These are phyloP conservation scores for Siderastrea siderea DNA, from an alignment of 92 coral and sea anemone species.

Conservation along the genomic window DNA sequence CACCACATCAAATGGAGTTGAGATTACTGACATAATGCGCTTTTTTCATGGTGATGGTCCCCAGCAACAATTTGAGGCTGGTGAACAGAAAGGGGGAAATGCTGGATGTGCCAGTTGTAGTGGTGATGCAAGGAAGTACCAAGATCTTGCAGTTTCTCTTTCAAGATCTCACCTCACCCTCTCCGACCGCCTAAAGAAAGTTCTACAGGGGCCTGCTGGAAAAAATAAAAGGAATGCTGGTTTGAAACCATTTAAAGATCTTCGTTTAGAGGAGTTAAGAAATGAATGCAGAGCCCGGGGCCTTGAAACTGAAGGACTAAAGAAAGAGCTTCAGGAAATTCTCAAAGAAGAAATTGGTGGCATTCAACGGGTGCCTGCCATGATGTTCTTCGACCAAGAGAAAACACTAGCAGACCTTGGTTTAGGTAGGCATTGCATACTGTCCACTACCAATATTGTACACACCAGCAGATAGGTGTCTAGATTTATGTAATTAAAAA, in stretches of 20 bases:
- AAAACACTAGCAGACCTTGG: no score
- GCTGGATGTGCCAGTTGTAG: conserved; percentile 58
- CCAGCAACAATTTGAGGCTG: conserved; percentile 59
- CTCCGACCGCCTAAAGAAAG: conserved; percentile 42
- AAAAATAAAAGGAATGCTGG: no score
- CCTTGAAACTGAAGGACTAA: conserved; percentile 38
- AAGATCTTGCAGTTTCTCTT: conserved; percentile 50
- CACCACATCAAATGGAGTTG: conserved; percentile 15
- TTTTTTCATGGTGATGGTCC: conserved; percentile 71
- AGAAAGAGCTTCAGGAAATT: not conserved
- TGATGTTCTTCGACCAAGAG: no score
- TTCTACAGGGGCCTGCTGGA: no score
- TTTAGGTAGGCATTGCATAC: not conserved
- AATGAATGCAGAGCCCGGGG: conserved; percentile 53
- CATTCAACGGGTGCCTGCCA: conserved; percentile 38
- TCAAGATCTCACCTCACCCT: conserved; percentile 46
- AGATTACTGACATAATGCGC: conserved; percentile 60
- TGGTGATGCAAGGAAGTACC: conserved; percentile 50
- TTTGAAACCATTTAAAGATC: no score
- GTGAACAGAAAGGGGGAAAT: conserved; percentile 61
- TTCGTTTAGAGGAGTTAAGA: no score
- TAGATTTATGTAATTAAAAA: not conserved
- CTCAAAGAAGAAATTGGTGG: conserved; percentile 30
- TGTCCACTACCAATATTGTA: not conserved
- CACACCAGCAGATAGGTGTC: not conserved